phyloP scores from a whole-genome alignment of 2,888 invertebrate genomes.

The Lobophora halterata region DNA sequence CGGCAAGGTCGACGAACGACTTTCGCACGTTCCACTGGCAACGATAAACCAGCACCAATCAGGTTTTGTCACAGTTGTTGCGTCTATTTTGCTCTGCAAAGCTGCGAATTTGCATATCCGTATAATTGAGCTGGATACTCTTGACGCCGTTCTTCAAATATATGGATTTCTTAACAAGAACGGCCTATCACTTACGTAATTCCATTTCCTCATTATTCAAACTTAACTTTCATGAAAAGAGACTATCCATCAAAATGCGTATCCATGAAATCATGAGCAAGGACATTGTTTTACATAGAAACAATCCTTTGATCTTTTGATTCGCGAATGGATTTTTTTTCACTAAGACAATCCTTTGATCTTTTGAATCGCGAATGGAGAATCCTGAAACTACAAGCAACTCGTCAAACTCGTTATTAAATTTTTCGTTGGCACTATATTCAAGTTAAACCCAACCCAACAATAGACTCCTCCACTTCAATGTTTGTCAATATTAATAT shows the following conservation, averaged over 20 bases:
- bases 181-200: no score
- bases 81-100: constrained; percentile 34
- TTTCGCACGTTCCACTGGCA: constrained; percentile 69
- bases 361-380: no score
- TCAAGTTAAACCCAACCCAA: constrained; percentile 11
- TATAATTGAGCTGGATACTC: no score
- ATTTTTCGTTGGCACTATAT: constrained; percentile 9
- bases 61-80: constrained; percentile 46
- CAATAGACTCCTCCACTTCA: constrained; percentile 9
- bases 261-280: no score
- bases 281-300: neutral
- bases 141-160: no score
- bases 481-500: constrained; percentile 23
- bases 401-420: constrained; percentile 1
- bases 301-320: no score
- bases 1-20: constrained; percentile 78
- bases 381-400: constrained; percentile 4
- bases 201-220: no score
- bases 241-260: no score
- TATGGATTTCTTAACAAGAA: no score
- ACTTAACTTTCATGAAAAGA: no score
- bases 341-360: no score
- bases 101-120: constrained; percentile 24
- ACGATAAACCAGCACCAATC: constrained; percentile 38
- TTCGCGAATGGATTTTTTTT: no score